Base-by-base conservation (phyloP, 2,888 invertebrate species). In the Ligdia adustata region DNA sequence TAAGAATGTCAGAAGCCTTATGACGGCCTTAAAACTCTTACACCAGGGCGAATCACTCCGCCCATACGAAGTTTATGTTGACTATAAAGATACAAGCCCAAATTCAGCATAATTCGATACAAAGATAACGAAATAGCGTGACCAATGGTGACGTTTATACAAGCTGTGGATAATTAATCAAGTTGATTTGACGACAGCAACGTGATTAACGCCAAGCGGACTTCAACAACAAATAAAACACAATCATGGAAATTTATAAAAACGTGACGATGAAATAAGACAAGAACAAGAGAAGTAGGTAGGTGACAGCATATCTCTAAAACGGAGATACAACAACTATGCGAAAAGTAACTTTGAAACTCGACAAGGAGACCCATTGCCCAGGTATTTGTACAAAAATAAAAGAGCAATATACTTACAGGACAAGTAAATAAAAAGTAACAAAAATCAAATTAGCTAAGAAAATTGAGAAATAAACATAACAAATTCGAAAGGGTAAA, bases 131-230 rank as follows among this genome's bases (percentile, higher is more conserved):
- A 5, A 18, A 18, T 18, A 18, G 18, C 18, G 18, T n/a, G 32
- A 16, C 32, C 29, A 7, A 22, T 16, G n/a, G 15, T 16, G 32
- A 31, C 4, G 40, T 31, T 14, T 14, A 22, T 4, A 16, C 16
- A n/a, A 18, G 27, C 33, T 27, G 26, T 9, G 16, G 24, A 33
- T 42, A 33, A 42, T 33, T 33, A 27, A 33, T 33, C 33, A 27
- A 18, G 15, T 31, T 27, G 9, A 33, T 26, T 9, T 14, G n/a
- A n/a, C 20, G 41, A 42, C 27, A 20, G 26, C 33, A 9, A 13
- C 12, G 33, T 42, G 4, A 33, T 12, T 5, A 16, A 7, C 7
- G 18, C 7, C 3, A 12, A 15, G 32, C n/a, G 26, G 18, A 41
- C 11, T 27, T 26, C 18, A 41, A 33, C 33, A 16, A 6, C 14